Percentiles rank a stretch among this genome's conserved stretches.
These are phyloP conservation scores for Notarius lentiginosus DNA, from an alignment of 2,113 vertebrate species.

Conservation along the genomic window DNA sequence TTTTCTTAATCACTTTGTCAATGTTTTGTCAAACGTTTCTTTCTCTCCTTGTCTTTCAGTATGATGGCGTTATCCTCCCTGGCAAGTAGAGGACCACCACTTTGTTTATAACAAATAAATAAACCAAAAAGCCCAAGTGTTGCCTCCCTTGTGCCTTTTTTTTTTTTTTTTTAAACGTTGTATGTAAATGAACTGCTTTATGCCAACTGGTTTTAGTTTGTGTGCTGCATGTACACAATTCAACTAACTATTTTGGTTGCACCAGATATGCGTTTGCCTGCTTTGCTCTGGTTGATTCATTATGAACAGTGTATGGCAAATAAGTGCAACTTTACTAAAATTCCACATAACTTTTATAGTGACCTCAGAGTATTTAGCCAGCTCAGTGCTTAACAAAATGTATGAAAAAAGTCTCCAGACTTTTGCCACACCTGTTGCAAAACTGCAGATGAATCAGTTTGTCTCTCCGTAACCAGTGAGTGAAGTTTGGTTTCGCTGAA, in stretches of 20 bases:
- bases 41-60: slow-evolving; percentile 73
- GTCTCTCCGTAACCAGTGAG: neutral
- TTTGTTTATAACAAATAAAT: slow-evolving; percentile 73
- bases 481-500: neutral
- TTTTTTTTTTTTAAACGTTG: too few species aligned
- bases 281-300: neutral
- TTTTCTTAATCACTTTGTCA: neutral
- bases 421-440: neutral
- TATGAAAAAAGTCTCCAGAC: neutral
- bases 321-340: neutral
- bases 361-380: neutral
- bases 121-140: slow-evolving; percentile 73
- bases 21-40: neutral
- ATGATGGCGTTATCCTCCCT: slow-evolving; percentile 97
- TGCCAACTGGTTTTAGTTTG: neutral
- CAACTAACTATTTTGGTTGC: too few species aligned
- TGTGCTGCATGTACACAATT: neutral
- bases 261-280: neutral
- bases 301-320: neutral
- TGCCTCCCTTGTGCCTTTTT: slow-evolving; percentile 36
- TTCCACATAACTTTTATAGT: neutral
- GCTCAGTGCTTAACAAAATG: neutral
- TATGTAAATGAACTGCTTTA: neutral
- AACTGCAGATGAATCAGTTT: neutral
- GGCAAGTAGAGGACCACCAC: slow-evolving; percentile 83